These are phyloP conservation scores for Gymnosoma rotundatum DNA, from an alignment of 2,888 invertebrate species.

Conservation along the genomic window DNA sequence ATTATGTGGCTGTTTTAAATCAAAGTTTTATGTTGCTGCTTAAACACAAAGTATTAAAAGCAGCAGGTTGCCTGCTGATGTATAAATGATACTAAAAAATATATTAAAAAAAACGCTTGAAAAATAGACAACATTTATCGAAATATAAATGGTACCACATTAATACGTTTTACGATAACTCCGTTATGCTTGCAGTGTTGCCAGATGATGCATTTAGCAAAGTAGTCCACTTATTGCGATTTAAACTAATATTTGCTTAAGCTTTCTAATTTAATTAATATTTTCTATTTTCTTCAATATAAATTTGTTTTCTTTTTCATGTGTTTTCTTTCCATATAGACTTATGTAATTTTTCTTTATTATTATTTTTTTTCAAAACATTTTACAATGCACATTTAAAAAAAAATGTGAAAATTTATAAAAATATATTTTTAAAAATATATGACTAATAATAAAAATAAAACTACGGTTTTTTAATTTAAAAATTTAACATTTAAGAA, in stretches of 20 bases:
- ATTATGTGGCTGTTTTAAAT: no score
- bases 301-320: not conserved
- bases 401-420: slow-evolving; percentile 28
- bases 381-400: slow-evolving; percentile 25
- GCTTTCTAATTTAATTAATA: not conserved
- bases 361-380: slow-evolving; percentile 14
- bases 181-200: no score
- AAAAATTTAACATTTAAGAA: slow-evolving; percentile 45
- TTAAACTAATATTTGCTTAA: not conserved
- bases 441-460: slow-evolving; percentile 28
- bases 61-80: no score
- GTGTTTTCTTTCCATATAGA: not conserved
- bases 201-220: no score
- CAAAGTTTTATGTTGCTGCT: no score
- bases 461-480: slow-evolving; percentile 56
- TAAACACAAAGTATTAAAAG: no score
- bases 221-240: no score
- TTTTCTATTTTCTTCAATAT: not conserved
- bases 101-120: no score
- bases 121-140: no score
- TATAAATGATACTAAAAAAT: no score
- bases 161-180: no score
- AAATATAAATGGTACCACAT: no score
- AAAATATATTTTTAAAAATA: not conserved
- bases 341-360: slow-evolving; percentile 23